Base-by-base conservation (phyloP, 2,888 invertebrate genomes). In the Sinelater perroti region DNA sequence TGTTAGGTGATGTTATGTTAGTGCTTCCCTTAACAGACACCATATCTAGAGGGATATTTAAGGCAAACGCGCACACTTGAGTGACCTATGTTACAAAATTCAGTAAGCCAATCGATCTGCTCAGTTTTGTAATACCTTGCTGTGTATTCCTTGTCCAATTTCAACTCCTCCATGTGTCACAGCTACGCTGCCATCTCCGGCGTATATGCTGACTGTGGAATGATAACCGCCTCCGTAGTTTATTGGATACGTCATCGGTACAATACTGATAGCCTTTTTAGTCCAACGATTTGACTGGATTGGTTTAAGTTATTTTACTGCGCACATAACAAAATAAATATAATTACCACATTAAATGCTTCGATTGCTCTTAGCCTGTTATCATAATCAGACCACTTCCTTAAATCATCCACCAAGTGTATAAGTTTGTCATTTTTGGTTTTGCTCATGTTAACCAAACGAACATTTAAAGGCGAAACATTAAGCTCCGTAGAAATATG, bases 261-360 rank as follows among this genome's bases (percentile, higher is more conserved):
- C 80, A 3, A 91, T 70, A 10, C 87, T 79, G 1, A 90, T 75
- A 0, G 90, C 93, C 20, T 84, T 83, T 72, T 94, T 94, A 67
- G 85, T 90, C 93, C 93, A 94, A 16, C 89, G 80, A 76, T 93
- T 91, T n/a, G n/a, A n/a, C n/a, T n/a, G n/a, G n/a, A n/a, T n/a
- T n/a, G n/a, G n/a, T n/a, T n/a, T n/a, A n/a, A n/a, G n/a, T n/a
- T n/a, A n/a, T n/a, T n/a, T n/a, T n/a, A n/a, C n/a, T n/a, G n/a
- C n/a, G n/a, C n/a, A n/a, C n/a, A n/a, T n/a, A n/a, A n/a, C n/a
- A n/a, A n/a, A n/a, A n/a, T n/a, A n/a, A n/a, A n/a, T n/a, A n/a
- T 49, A 49, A 7, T 50, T 63, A 83, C 80, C 63, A 78, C 78
- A 68, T 91, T 91, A 68, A 85, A 89, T 5, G 76, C 71, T 10